Percentiles rank a stretch among this genome's conserved stretches.
These are phyloP conservation scores for Camarhynchus parvulus DNA, from an alignment of 2,113 vertebrate species.

Conservation along the genomic window DNA sequence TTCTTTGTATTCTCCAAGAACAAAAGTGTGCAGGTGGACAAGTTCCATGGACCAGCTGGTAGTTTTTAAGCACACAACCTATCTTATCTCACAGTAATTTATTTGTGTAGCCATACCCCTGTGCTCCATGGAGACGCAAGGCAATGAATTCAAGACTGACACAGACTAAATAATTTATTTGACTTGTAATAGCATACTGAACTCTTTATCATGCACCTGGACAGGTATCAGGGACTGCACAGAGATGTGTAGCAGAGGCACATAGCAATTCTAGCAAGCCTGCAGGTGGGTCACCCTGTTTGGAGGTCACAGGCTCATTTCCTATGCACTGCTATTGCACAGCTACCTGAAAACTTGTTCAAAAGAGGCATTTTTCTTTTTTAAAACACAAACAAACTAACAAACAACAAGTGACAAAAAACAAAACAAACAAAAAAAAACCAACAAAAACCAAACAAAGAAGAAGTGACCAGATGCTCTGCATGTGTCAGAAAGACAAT, in stretches of 20 bases:
- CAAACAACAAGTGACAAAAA: not conserved
- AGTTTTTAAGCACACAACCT: not conserved
- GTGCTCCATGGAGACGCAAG: not conserved
- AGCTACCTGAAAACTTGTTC: not conserved
- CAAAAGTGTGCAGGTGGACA: not conserved
- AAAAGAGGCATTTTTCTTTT: not conserved
- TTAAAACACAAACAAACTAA: not conserved
- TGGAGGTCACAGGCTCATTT: not conserved
- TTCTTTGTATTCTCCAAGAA: not conserved
- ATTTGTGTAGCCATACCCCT: not conserved
- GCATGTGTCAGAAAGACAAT: not conserved
- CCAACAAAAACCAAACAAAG: not conserved
- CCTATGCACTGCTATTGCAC: accelerated
- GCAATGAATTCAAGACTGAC: not conserved
- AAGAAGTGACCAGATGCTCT: not conserved
- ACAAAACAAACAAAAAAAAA: not conserved
- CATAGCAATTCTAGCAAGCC: not conserved
- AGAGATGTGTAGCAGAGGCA: not conserved
- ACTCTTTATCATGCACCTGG: not conserved
- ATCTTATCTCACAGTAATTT: not conserved
- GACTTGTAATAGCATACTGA: not conserved
- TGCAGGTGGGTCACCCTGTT: not conserved
- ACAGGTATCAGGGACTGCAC: not conserved
- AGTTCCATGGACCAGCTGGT: not conserved
- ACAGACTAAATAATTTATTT: constrained; percentile 44